These are phyloP conservation scores for Natator depressus DNA, from an alignment of 2,113 vertebrate genomes.

Conservation along the genomic window DNA sequence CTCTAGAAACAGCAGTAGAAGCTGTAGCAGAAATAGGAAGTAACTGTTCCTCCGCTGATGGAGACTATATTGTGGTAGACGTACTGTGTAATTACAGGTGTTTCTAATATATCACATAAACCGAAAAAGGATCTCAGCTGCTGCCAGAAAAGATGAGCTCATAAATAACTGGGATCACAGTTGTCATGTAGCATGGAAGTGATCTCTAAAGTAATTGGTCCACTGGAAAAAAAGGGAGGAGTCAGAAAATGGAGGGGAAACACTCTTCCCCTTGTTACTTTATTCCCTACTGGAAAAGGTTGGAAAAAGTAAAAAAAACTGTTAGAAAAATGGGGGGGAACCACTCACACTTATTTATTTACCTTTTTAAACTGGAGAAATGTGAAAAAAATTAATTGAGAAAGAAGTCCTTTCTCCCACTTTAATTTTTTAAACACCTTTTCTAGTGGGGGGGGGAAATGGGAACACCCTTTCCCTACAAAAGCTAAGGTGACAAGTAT, in stretches of 20 bases:
- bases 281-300: neutral
- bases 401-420: neutral
- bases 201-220: neutral
- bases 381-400: neutral
- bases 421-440: neutral
- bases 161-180: neutral
- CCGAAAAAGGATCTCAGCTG: neutral
- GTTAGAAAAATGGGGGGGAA: fast-evolving
- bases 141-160: neutral
- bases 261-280: neutral
- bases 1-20: neutral
- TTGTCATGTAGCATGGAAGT: neutral
- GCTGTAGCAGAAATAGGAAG: neutral
- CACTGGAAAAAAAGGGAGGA: neutral
- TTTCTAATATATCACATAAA: neutral
- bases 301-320: neutral
- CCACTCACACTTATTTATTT: neutral
- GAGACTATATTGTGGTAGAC: neutral
- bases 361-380: neutral
- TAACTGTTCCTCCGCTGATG: neutral
- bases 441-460: fast-evolving
- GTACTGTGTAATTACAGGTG: too few species aligned
- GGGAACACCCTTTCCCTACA: neutral
- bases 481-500: conserved; percentile 16
- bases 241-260: neutral